phyloP scores from a whole-genome alignment of 1,140 invertebrate species.

The Orchestia grillus region DNA sequence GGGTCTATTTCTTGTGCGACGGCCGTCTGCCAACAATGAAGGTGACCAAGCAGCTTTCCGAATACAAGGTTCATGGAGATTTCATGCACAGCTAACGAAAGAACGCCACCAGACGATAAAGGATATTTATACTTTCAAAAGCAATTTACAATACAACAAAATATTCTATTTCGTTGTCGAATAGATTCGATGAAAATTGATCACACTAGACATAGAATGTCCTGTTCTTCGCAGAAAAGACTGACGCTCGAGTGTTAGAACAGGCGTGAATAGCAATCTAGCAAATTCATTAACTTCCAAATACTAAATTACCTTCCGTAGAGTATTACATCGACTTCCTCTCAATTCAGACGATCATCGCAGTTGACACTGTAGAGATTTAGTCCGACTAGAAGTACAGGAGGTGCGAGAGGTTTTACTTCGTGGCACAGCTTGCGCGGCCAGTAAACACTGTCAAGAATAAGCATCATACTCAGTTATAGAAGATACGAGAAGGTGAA shows the following conservation, averaged over 20 bases:
- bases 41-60: background rate
- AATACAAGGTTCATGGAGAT: background rate
- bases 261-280: background rate
- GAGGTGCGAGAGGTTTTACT: too few species aligned
- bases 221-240: background rate
- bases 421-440: too few species aligned
- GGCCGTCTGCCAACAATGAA: background rate
- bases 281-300: background rate
- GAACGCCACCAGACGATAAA: background rate
- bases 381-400: too few species aligned
- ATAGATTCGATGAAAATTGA: background rate
- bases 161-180: background rate
- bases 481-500: background rate
- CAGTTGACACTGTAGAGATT: too few species aligned
- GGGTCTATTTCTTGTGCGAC: background rate
- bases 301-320: too few species aligned
- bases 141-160: background rate
- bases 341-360: too few species aligned
- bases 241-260: background rate
- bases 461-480: background rate
- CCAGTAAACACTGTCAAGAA: background rate
- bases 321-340: too few species aligned
- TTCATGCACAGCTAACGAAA: background rate
- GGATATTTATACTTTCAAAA: background rate
- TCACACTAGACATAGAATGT: background rate